These are phyloP conservation scores for Cryptocephalus primarius DNA, from an alignment of 2,888 invertebrate species.

Conservation along the genomic window DNA sequence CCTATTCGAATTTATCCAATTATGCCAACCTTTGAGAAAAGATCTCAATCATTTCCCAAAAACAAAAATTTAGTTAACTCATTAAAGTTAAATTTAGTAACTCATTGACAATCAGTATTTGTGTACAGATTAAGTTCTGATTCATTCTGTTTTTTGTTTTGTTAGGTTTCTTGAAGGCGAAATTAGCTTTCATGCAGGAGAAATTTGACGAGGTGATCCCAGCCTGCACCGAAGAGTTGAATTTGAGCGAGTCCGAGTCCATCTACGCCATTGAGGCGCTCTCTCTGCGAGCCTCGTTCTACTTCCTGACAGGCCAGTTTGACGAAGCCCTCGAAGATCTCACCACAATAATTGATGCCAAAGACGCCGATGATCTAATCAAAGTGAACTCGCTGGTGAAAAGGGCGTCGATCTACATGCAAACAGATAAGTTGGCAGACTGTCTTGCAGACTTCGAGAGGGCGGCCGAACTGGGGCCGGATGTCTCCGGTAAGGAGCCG, in stretches of 20 bases:
- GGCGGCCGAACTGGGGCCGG: slow-evolving; percentile 66
- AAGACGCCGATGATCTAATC: slow-evolving; percentile 49
- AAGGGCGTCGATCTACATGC: slow-evolving; percentile 74
- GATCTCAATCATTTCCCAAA: too few species aligned
- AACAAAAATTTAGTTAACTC: too few species aligned
- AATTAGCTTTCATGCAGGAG: slow-evolving; percentile 55
- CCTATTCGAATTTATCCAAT: too few species aligned
- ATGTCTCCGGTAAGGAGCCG: slow-evolving; percentile 37
- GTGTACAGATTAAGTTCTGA: too few species aligned
- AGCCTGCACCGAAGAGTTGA: slow-evolving; percentile 70
- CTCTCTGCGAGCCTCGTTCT: slow-evolving; percentile 76
- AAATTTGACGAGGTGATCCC: slow-evolving; percentile 68
- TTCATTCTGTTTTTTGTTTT: too few species aligned
- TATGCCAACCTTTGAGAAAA: too few species aligned
- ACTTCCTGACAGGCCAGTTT: slow-evolving; percentile 66
- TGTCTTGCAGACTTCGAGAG: slow-evolving; percentile 69
- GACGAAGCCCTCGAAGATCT: slow-evolving; percentile 63
- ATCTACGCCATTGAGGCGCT: slow-evolving; percentile 58
- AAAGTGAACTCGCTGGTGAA: slow-evolving; percentile 81
- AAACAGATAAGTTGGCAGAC: slow-evolving; percentile 59
- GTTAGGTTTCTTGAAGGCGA: slow-evolving; percentile 60
- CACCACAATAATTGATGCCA: slow-evolving; percentile 54
- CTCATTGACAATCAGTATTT: too few species aligned
- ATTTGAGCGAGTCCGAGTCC: slow-evolving; percentile 47
- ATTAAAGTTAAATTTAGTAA: too few species aligned